Evolutionary conservation across 2,888 invertebrate species (phyloP), one percentile per base, ranked within the genome.

Genomic region (Atethmia centrago): DNA sequence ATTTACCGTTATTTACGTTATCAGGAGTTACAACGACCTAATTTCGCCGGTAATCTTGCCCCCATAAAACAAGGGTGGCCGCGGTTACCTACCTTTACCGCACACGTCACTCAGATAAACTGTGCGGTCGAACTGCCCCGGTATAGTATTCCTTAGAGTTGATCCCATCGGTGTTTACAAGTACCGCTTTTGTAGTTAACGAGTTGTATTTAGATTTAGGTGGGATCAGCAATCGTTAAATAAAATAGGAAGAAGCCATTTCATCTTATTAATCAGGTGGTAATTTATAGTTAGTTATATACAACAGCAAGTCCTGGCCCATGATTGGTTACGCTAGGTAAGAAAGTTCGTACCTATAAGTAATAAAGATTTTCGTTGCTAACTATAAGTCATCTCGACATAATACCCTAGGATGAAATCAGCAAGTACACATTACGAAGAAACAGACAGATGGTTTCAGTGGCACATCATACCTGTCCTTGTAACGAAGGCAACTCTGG

Each of bases 51-150:
- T 51, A 67, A 61, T 81, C 53, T 71, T 69, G 70, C 72, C 70
- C 68, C 66, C 66, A 77, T 84, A 85, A 85, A 85, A 68, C 66
- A 81, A 47, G 64, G 71, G 75, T 71, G 53, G 74, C 59, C 74
- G 71, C 70, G 78, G 76, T 73, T 84, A 64, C 78, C 84, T 84
- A 64, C 78, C 84, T 80, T 25, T 58, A 56, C 62, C 67, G 68
- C 84, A 66, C 67, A 77, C 78, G 75, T 85, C 81, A 78, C 71
- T 61, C 72, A 61, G 84, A 85, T 55, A 71, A 79, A 85, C 71
- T 67, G 59, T 61, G 84, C 76, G 84, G 86, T 81, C 49, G 55
- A 25, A 31, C 59, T 62, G 28, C 67, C 80, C 66, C 36, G 10
- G 7, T 62, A 66, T 80, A 78, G 80, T 69, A 45, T 25, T 12